These are phyloP conservation scores for Antheraea pernyi DNA, from an alignment of 1,140 invertebrate species.

Conservation along the genomic window DNA sequence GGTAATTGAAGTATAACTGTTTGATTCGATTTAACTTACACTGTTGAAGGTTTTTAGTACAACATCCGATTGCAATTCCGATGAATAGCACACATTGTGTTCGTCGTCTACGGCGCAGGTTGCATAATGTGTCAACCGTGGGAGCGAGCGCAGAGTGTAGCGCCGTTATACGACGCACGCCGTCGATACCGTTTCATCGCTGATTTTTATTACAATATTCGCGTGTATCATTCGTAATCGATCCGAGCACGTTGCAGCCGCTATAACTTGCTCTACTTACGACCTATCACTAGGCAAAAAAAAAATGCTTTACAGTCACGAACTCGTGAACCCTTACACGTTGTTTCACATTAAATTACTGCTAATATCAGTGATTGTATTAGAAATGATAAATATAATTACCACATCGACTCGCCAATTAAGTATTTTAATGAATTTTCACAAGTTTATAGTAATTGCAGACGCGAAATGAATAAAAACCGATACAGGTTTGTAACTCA, in stretches of 20 bases:
- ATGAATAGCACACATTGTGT: background rate
- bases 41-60: background rate
- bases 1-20: background rate
- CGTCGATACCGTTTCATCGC: conserved; percentile 74
- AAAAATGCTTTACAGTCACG: conserved; percentile 42
- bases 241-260: conserved; percentile 57
- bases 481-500: conserved; percentile 19
- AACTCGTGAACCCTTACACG: conserved; percentile 30
- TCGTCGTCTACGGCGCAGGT: conserved; percentile 27
- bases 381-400: too few species aligned
- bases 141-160: conserved; percentile 45
- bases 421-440: background rate
- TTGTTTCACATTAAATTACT: too few species aligned
- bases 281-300: conserved; percentile 56
- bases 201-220: conserved; percentile 76
- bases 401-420: background rate
- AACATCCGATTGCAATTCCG: background rate
- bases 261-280: conserved; percentile 53
- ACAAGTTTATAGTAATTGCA: background rate
- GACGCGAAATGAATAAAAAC: conserved; percentile 9
- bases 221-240: conserved; percentile 71
- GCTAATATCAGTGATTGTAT: too few species aligned
- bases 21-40: background rate
- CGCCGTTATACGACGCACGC: conserved; percentile 74
- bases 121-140: conserved; percentile 71